Base-by-base conservation (phyloP, 2,888 invertebrate genomes). In the Cryptus viduatorius region DNA sequence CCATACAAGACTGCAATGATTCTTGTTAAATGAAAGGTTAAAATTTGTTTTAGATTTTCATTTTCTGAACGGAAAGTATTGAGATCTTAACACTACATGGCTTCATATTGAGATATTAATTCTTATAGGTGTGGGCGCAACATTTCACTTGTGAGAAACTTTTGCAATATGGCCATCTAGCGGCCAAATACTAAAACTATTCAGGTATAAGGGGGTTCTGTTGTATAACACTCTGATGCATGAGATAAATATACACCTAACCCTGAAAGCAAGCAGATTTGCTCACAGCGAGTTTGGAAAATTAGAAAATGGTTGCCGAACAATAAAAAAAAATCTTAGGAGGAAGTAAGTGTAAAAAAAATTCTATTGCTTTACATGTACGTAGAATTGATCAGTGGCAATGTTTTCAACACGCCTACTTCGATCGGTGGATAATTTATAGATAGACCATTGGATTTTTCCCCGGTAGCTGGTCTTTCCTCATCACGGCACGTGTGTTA, bases 381-480 rank as follows among this genome's bases (percentile, higher is more conserved):
- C 24, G 24, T 10, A 7, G n/a, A 59, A 10, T 31, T 29, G 59
- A 59, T 59, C 31, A n/a, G n/a, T 16, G 37, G 8, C 42, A 53
- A 73, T 64, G 53, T 24, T 48, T 78, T 48, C 69, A 81, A 81
- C 69, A 79, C 79, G 78, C 79, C 64, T 79, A 53, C 29, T 59
- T 67, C 16, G 42, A 65, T 80, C 72, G 75, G 75, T 81, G 64
- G 69, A 19, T 67, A 78, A 78, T 84, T 77, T 77, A 81, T 84
- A 69, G 84, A 81, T 81, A 44, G 68, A 64, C 56, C 75, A 78
- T 78, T 81, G 73, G 29, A 81, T 81, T 81, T 81, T 78, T 78
- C 73, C 12, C 75, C 84, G 73, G 77, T 84, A 48, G 68, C 31
- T 14, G 56, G 29, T 12, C 31, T 59, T 29, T 10, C 42, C 46